Conservation (phyloP, 1,140 invertebrate genomes). For the Halesus radiatus region DNA sequence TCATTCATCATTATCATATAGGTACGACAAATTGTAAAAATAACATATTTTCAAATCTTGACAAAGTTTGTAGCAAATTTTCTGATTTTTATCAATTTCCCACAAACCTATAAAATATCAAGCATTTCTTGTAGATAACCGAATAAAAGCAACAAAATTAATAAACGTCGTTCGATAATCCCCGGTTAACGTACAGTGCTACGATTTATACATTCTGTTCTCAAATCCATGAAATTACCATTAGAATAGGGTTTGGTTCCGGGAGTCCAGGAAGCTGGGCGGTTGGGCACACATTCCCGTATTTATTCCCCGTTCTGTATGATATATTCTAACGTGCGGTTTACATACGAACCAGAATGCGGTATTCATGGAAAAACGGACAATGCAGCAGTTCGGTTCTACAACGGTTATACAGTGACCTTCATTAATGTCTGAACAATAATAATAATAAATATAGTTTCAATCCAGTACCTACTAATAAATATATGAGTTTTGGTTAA, state of each 20-base stretch:
- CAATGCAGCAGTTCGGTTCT: background rate
- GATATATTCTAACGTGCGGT: constrained; percentile 24
- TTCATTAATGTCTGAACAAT: too few species aligned
- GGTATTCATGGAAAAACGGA: background rate
- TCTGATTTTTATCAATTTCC: too few species aligned
- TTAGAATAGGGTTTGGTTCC: constrained; percentile 51
- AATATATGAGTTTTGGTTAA: too few species aligned
- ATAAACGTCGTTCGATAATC: constrained; percentile 22
- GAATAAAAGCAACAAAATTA: constrained; percentile 9
- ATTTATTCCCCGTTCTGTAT: constrained; percentile 49
- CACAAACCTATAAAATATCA: too few species aligned
- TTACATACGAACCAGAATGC: background rate
- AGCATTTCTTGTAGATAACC: too few species aligned
- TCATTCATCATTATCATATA: too few species aligned
- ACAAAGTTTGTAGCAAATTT: too few species aligned
- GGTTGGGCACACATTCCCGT: background rate
- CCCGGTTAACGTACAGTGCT: constrained; percentile 22
- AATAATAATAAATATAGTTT: too few species aligned
- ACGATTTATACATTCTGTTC: constrained; percentile 52
- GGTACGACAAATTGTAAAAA: too few species aligned
- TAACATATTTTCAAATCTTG: too few species aligned
- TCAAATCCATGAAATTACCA: constrained; percentile 56
- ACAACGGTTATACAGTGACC: too few species aligned
- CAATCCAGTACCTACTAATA: too few species aligned
- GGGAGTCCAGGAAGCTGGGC: constrained; percentile 31